Percentiles rank a stretch among this genome's conserved stretches.
Conservation (phyloP, 2,888 invertebrate genomes). For the Scaptomyza tumidula region DNA sequence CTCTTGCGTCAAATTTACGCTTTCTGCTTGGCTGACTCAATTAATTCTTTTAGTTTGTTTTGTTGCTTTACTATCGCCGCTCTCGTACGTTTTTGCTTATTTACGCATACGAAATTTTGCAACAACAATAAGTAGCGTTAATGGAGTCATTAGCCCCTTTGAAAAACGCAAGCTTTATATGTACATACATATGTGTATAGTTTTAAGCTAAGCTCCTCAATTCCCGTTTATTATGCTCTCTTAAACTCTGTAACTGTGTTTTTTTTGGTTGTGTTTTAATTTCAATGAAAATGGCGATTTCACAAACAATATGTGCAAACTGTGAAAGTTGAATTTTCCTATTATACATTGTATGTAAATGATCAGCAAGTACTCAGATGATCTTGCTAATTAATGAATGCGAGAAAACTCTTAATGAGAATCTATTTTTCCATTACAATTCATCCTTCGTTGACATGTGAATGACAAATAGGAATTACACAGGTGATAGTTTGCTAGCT, state of each 20-base stretch:
- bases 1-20: conserved; percentile 68
- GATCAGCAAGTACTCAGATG: neutral
- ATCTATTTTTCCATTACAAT: neutral
- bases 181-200: conserved; percentile 1
- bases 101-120: conserved; percentile 45
- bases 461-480: neutral
- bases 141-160: conserved; percentile 64
- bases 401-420: neutral
- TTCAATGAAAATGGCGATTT: conserved; percentile 59
- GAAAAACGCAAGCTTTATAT: conserved; percentile 38
- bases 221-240: conserved; percentile 10
- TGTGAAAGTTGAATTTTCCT: conserved; percentile 69
- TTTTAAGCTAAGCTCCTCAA: conserved; percentile 41
- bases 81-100: conserved; percentile 60
- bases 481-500: conserved; percentile 1
- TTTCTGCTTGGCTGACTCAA: conserved; percentile 78
- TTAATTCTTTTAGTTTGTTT: conserved; percentile 63
- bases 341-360: neutral
- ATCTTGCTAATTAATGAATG: too few species aligned
- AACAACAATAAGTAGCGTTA: conserved; percentile 48
- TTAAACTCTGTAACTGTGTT: conserved; percentile 7
- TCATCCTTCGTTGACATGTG: conserved; percentile 9
- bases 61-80: conserved; percentile 47
- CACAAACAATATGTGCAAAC: conserved; percentile 32
- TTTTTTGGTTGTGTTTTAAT: conserved; percentile 12